Evolutionary conservation across 2,113 vertebrate species (phyloP).

Genomic region (Sterrhoptilus dennistouni): DNA sequence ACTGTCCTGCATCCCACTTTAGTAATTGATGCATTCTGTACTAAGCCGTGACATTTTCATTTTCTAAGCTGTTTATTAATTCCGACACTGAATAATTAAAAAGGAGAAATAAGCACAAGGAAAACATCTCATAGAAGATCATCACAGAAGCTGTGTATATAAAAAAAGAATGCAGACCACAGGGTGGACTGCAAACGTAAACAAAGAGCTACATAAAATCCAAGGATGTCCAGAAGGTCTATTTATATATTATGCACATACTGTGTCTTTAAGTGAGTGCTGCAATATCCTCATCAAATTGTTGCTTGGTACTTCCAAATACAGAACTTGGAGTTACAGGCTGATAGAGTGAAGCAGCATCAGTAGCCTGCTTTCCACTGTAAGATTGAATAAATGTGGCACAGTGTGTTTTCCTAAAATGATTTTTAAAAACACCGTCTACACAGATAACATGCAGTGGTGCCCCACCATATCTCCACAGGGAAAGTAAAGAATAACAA

Average conservation of each 20-base stretch:
- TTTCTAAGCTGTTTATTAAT: constrained; percentile 27
- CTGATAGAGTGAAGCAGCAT: neutral
- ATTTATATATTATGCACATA: neutral
- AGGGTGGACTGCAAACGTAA: neutral
- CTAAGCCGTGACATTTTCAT: neutral
- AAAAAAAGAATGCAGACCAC: neutral
- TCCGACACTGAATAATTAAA: neutral
- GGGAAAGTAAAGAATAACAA: neutral
- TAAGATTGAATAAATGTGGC: neutral
- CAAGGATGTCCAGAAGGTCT: neutral
- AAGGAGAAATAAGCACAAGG: neutral
- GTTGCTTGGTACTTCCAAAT: neutral
- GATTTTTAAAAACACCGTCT: neutral
- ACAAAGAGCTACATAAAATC: neutral
- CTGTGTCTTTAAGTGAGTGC: neutral
- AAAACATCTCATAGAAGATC: neutral
- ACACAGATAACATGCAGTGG: neutral
- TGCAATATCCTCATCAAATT: neutral
- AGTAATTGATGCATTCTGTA: neutral
- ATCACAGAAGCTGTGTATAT: neutral
- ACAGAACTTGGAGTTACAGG: neutral
- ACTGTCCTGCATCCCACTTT: neutral
- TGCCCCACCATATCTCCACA: neutral
- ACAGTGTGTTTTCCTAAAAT: neutral
- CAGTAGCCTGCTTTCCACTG: neutral